These are phyloP conservation scores for Lithosia quadra DNA, from an alignment of 2,888 invertebrate species.

Conservation along the genomic window DNA sequence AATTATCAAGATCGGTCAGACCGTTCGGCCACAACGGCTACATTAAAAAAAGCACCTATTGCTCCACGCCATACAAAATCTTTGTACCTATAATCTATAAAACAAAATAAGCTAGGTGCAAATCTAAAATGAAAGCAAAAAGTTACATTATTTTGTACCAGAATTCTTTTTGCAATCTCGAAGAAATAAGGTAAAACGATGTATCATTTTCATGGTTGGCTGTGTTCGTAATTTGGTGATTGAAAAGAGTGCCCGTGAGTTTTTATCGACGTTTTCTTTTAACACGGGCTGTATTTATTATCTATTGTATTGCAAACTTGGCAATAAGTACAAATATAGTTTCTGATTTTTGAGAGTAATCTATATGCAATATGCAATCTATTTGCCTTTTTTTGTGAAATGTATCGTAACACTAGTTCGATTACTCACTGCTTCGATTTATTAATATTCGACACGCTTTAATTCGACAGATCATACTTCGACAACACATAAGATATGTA, in stretches of 20 bases:
- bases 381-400: no score
- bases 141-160: not conserved
- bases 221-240: not conserved
- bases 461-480: no score
- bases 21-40: not conserved
- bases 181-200: not conserved
- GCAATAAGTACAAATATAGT: not conserved
- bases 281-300: not conserved
- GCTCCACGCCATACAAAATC: not conserved
- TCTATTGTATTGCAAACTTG: not conserved
- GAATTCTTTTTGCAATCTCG: not conserved
- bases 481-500: no score
- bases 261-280: not conserved
- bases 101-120: not conserved
- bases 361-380: not conserved
- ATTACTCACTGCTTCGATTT: no score
- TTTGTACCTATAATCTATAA: not conserved
- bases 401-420: no score
- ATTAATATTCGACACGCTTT: no score
- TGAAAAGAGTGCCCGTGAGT: not conserved
- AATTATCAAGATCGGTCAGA: not conserved
- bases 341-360: not conserved
- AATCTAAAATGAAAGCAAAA: not conserved
- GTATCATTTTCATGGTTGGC: conserved; percentile 1
- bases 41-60: not conserved